phyloP scores from a whole-genome alignment of 2,888 invertebrate genomes.

The Drosophila cracens region DNA sequence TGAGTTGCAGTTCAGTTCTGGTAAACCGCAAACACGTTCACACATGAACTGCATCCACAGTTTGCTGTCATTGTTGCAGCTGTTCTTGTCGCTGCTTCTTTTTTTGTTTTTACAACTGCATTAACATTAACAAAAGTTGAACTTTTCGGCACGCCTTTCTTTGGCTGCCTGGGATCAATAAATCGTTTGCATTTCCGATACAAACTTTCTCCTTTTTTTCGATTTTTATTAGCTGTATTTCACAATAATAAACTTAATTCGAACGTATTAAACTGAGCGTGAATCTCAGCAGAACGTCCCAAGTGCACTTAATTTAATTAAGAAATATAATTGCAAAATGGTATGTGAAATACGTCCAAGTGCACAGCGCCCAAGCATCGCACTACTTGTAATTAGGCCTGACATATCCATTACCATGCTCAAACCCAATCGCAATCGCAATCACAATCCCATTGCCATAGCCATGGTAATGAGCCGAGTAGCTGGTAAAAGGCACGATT shows the following conservation, averaged over 20 bases:
- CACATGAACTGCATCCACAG: slow-evolving; percentile 66
- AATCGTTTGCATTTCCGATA: slow-evolving; percentile 63
- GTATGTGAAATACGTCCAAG: background rate
- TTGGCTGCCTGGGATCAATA: slow-evolving; percentile 28
- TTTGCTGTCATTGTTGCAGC: slow-evolving; percentile 10
- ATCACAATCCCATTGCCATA: slow-evolving; percentile 28
- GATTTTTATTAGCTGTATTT: slow-evolving; percentile 5
- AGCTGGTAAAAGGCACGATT: slow-evolving; percentile 41
- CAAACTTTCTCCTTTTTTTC: slow-evolving; percentile 29
- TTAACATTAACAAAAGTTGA: slow-evolving; percentile 79
- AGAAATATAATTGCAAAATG: slow-evolving; percentile 55
- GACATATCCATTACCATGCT: slow-evolving; percentile 27
- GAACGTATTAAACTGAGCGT: slow-evolving; percentile 48
- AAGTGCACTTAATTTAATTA: slow-evolving; percentile 71
- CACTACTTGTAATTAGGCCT: slow-evolving; percentile 36
- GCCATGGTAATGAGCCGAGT: slow-evolving; percentile 68
- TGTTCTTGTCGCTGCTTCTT: background rate
- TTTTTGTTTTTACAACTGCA: slow-evolving; percentile 61
- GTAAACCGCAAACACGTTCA: slow-evolving; percentile 77
- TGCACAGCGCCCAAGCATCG: background rate
- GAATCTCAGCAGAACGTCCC: slow-evolving; percentile 43
- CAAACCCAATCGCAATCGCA: slow-evolving; percentile 18
- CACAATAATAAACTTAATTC: slow-evolving; percentile 68
- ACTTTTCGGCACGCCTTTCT: slow-evolving; percentile 28
- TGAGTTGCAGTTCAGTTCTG: slow-evolving; percentile 40